Conservation (phyloP, 2,797 vertebrate species). For the Poeciliopsis infans region DNA sequence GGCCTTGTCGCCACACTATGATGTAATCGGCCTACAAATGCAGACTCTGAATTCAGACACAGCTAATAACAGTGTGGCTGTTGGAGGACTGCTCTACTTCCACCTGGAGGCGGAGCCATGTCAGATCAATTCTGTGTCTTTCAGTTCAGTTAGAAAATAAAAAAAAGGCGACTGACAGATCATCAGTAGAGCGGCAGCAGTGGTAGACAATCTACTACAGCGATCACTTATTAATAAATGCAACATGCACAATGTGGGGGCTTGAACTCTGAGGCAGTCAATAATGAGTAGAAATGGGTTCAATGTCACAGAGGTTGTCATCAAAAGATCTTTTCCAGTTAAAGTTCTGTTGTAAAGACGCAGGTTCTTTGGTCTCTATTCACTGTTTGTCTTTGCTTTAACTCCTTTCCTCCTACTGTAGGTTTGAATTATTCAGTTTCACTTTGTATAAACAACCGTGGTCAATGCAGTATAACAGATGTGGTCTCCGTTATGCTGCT, state of each 20-base stretch:
- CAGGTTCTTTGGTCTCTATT: background rate
- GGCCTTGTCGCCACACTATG: too few relatives aligned
- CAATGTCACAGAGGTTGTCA: background rate
- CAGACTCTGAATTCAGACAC: too few relatives aligned
- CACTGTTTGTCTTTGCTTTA: background rate
- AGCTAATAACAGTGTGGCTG: too few relatives aligned
- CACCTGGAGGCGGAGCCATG: too few relatives aligned
- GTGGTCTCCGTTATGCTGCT: background rate
- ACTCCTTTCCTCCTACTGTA: background rate
- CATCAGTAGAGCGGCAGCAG: too few relatives aligned
- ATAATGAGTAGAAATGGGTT: background rate
- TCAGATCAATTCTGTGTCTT: too few relatives aligned
- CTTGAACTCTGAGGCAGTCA: background rate
- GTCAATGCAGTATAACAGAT: background rate
- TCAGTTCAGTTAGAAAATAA: too few relatives aligned
- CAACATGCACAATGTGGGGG: background rate
- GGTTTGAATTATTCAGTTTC: background rate
- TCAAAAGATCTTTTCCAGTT: background rate
- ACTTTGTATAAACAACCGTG: background rate
- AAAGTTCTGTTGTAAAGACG: background rate
- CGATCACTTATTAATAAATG: too few relatives aligned
- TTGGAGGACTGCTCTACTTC: too few relatives aligned
- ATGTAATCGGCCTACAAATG: too few relatives aligned
- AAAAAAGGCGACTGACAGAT: too few relatives aligned
- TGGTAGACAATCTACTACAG: too few relatives aligned